A percentile compares a stretch with the other conserved stretches of the same genome.
phyloP scores from a whole-genome alignment of 2,113 vertebrate genomes.

The Pangasianodon gigas region DNA sequence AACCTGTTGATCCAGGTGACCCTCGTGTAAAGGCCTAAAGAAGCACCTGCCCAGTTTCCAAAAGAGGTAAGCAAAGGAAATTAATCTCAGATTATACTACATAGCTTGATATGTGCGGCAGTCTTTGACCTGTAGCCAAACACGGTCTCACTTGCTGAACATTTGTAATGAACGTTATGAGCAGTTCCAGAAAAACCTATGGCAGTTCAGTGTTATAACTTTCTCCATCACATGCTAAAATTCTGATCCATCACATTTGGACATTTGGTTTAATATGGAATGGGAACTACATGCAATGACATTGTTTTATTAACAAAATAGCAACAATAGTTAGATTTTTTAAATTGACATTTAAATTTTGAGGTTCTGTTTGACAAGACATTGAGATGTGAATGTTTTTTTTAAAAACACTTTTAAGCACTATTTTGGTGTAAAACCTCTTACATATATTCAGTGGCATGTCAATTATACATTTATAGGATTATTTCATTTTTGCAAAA shows the following conservation, averaged over 20 bases:
- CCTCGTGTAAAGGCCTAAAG: slow-evolving; percentile 42
- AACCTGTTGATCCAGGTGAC: slow-evolving; percentile 62
- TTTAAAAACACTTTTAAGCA: not conserved
- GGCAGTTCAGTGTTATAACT: not conserved
- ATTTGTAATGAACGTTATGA: not conserved
- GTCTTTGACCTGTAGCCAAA: not conserved
- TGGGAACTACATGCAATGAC: not conserved
- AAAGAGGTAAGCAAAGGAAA: slow-evolving; percentile 16
- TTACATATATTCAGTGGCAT: not conserved
- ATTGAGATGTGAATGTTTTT: not conserved
- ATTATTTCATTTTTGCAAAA: not conserved
- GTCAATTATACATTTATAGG: not conserved
- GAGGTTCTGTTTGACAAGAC: not conserved
- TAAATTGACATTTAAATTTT: not conserved
- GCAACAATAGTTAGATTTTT: not conserved
- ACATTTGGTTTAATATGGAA: not conserved
- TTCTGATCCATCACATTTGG: not conserved
- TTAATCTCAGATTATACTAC: not conserved
- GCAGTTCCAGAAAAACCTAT: not conserved
- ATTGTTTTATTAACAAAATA: not conserved
- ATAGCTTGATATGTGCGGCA: not conserved
- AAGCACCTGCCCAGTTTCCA: slow-evolving; percentile 34
- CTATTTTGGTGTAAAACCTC: not conserved
- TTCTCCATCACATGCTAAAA: not conserved
- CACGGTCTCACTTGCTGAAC: not conserved